Conservation (phyloP, 92 coral and sea anemone species). For the Bergia puertoricense region DNA sequence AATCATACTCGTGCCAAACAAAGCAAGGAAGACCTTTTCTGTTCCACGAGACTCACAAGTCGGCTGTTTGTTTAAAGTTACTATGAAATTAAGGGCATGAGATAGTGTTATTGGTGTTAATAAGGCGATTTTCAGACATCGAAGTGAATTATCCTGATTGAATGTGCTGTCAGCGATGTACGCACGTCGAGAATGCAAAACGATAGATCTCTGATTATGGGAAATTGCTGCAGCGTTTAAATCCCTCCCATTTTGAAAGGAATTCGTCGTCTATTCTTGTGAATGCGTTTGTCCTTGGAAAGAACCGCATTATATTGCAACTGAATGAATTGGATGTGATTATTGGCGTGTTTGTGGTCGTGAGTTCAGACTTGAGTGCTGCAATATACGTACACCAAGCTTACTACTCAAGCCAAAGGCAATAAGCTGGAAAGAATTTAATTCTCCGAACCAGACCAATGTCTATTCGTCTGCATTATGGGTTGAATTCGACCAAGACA, state of each 20-base stretch:
- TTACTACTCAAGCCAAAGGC: conserved; percentile 33
- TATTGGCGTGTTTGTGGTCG: not conserved
- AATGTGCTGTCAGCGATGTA: conserved; percentile 8
- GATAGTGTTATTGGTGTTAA: conserved; percentile 14
- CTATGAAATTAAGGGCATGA: conserved; percentile 27
- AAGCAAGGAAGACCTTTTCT: conserved; percentile 32
- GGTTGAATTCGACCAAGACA: conserved; percentile 30
- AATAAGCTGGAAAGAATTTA: conserved; percentile 14
- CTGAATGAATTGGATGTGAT: conserved; percentile 32
- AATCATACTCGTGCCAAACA: conserved; percentile 35
- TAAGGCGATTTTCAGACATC: conserved; percentile 29
- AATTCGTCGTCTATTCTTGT: conserved; percentile 21
- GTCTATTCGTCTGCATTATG: conserved; percentile 24
- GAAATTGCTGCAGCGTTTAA: conserved; percentile 35
- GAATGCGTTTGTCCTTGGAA: conserved; percentile 16
- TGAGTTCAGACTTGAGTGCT: not conserved
- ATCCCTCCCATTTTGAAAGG: conserved; percentile 39
- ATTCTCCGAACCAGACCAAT: conserved; percentile 26
- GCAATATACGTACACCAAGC: not conserved
- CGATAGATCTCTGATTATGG: conserved; percentile 26
- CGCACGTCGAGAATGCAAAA: conserved; percentile 15
- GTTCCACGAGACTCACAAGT: conserved; percentile 28
- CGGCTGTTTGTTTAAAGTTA: conserved; percentile 17
- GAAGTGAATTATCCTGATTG: not conserved
- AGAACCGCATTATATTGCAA: not conserved